Percentiles rank a stretch among this genome's conserved stretches.
Conservation (phyloP, 2,797 vertebrate genomes). For the Galago senegalensis region DNA sequence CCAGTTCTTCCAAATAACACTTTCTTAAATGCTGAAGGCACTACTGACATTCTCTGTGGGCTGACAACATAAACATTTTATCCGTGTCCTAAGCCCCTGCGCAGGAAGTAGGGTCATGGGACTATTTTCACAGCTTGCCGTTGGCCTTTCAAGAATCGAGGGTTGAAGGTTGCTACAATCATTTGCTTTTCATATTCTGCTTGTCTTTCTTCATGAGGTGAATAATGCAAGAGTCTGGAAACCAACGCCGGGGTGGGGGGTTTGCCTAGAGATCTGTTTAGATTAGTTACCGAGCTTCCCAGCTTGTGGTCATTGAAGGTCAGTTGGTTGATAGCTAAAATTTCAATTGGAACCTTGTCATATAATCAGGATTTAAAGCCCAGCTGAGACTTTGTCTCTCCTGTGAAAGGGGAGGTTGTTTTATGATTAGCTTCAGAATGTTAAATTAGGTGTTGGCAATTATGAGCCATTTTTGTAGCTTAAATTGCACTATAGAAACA, state of each 20-base stretch:
- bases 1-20: slow-evolving; percentile 65
- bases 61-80: slow-evolving; percentile 82
- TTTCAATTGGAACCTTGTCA: slow-evolving; percentile 88
- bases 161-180: slow-evolving; percentile 85
- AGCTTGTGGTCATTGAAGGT: slow-evolving; percentile 87
- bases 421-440: slow-evolving; percentile 89
- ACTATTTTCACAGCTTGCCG: slow-evolving; percentile 88
- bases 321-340: slow-evolving; percentile 88
- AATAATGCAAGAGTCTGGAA: slow-evolving; percentile 85
- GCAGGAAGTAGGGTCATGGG: slow-evolving; percentile 84
- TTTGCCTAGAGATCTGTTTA: slow-evolving; percentile 87
- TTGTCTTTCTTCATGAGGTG: slow-evolving; percentile 85
- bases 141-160: slow-evolving; percentile 84
- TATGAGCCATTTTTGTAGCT: slow-evolving; percentile 87
- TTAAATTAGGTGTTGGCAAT: slow-evolving; percentile 89
- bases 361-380: slow-evolving; percentile 88
- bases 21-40: slow-evolving; percentile 74
- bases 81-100: slow-evolving; percentile 70
- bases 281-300: slow-evolving; percentile 87
- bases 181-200: slow-evolving; percentile 85
- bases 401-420: slow-evolving; percentile 87
- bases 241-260: slow-evolving; percentile 75
- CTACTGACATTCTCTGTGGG: slow-evolving; percentile 74
- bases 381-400: slow-evolving; percentile 85
- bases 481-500: slow-evolving; percentile 86